These are phyloP conservation scores for Atrina japonica DNA, from an alignment of 2,888 invertebrate genomes.

Conservation along the genomic window DNA sequence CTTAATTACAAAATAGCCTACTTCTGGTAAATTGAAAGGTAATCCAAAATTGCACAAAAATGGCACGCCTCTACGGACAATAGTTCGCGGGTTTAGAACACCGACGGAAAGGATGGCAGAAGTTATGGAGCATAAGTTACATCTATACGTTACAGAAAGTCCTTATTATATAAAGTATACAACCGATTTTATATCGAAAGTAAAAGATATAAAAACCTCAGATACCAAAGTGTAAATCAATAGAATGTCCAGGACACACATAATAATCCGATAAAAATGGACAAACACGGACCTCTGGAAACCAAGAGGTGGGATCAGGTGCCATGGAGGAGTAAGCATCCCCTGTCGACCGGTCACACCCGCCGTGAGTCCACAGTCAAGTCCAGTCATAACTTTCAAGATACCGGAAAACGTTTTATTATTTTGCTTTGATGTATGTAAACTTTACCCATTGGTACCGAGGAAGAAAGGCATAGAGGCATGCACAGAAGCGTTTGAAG, in stretches of 20 bases:
- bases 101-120: constrained; percentile 37
- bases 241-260: too few species aligned
- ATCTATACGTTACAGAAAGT: neutral
- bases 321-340: too few species aligned
- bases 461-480: constrained; percentile 31
- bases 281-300: too few species aligned
- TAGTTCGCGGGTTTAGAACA: constrained; percentile 23
- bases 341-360: too few species aligned
- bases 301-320: too few species aligned
- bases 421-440: constrained; percentile 38
- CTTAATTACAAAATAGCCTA: constrained; percentile 18
- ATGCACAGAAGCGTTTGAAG: constrained; percentile 25
- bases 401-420: constrained; percentile 10
- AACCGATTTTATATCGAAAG: constrained; percentile 25
- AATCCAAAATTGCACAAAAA: constrained; percentile 34
- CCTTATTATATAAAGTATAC: constrained; percentile 17
- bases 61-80: constrained; percentile 13
- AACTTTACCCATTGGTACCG: constrained; percentile 37
- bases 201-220: constrained; percentile 23
- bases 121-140: constrained; percentile 24
- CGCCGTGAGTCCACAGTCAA: too few species aligned
- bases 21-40: constrained; percentile 25
- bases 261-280: too few species aligned
- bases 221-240: too few species aligned
- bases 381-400: too few species aligned